Conservation (phyloP, 2,113 vertebrate species). For the Platichthys stellatus region DNA sequence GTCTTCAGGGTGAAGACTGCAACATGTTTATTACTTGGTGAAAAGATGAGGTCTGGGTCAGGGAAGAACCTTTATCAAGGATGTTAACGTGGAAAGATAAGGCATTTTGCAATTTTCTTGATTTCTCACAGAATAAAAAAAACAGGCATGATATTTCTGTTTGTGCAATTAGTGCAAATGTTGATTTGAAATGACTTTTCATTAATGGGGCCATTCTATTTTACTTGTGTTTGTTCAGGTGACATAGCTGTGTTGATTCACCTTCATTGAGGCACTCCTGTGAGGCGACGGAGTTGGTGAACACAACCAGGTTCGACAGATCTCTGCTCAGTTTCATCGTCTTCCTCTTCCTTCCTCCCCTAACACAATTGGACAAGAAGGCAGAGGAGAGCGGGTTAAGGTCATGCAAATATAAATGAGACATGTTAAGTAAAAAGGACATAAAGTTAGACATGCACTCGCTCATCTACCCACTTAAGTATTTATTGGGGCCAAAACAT, state of each 20-base stretch:
- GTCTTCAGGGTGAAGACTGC: background rate
- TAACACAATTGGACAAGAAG: constrained; percentile 50
- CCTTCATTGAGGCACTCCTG: constrained; percentile 95
- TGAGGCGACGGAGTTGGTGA: constrained; percentile 94
- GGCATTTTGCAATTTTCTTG: no score
- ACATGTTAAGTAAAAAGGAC: background rate
- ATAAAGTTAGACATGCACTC: background rate
- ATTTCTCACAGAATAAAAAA: no score
- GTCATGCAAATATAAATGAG: background rate
- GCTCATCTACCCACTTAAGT: constrained; percentile 2
- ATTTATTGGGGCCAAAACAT: constrained; percentile 27
- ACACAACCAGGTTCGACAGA: constrained; percentile 94
- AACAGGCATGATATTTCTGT: no score
- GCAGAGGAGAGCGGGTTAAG: constrained; percentile 15
- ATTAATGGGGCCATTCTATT: background rate
- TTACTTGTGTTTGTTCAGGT: constrained; percentile 4
- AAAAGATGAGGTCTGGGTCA: no score
- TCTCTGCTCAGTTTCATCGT: constrained; percentile 96
- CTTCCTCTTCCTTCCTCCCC: constrained; percentile 88
- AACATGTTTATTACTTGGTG: background rate
- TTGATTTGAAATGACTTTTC: no score
- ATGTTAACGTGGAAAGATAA: no score
- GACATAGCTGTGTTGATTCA: constrained; percentile 54
- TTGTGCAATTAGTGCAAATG: no score
- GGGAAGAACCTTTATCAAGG: no score